phyloP scores from a whole-genome alignment of 2,113 vertebrate genomes.

The Pontoporia blainvillei region DNA sequence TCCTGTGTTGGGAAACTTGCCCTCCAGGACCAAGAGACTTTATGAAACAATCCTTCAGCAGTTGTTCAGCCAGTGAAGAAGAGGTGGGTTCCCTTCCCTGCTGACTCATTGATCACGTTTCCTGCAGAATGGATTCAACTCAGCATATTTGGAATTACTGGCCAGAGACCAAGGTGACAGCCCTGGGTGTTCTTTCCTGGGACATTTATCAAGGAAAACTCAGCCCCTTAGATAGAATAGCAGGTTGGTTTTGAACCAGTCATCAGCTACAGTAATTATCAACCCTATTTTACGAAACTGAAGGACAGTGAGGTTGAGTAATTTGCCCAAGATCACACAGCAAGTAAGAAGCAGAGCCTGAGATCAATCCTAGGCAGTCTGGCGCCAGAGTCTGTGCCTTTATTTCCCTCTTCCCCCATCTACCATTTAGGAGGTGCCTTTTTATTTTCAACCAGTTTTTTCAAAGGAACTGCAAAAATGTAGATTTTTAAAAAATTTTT shows the following conservation, averaged over 20 bases:
- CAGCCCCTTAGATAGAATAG: neutral
- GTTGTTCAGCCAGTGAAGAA: neutral
- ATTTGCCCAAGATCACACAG: neutral
- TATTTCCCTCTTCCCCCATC: neutral
- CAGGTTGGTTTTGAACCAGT: neutral
- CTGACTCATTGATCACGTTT: neutral
- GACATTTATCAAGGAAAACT: neutral
- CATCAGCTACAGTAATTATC: neutral
- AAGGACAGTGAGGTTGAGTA: neutral
- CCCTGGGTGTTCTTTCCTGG: neutral
- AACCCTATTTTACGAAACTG: neutral
- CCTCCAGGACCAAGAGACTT: neutral
- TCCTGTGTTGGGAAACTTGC: neutral
- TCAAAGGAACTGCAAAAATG: neutral
- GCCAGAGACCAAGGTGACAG: neutral
- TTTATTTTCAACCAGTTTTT: neutral
- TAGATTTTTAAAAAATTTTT: neutral
- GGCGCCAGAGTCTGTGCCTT: neutral
- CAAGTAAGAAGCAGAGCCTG: neutral
- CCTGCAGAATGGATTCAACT: neutral
- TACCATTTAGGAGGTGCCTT: neutral
- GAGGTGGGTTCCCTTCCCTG: neutral
- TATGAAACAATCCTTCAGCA: neutral
- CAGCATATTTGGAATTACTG: neutral
- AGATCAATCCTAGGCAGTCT: neutral